phyloP scores from a whole-genome alignment of 2,797 vertebrate genomes.

The Champsocephalus esox region DNA sequence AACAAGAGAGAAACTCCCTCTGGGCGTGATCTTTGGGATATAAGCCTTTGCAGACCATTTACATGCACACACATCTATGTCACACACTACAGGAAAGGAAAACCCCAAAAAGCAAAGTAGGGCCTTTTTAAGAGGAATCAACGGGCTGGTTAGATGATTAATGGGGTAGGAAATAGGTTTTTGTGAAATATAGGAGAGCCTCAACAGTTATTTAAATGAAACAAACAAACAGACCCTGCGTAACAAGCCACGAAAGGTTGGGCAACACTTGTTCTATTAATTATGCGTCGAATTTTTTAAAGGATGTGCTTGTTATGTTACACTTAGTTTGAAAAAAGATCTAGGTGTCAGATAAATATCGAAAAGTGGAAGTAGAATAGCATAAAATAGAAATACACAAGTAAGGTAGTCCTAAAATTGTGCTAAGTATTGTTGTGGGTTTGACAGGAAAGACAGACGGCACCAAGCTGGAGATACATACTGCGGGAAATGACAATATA shows the following conservation, averaged over 20 bases:
- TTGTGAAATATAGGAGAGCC: background rate
- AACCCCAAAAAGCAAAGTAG: no score
- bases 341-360: background rate
- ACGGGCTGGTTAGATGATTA: background rate
- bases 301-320: background rate
- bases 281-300: background rate
- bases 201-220: background rate
- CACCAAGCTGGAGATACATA: background rate
- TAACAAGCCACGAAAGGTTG: background rate
- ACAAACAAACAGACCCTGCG: background rate
- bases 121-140: background rate
- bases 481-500: background rate
- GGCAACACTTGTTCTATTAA: background rate
- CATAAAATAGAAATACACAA: background rate
- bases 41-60: no score
- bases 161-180: background rate
- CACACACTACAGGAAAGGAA: no score
- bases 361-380: background rate
- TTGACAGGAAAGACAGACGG: background rate
- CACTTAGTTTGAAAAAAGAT: background rate
- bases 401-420: background rate
- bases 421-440: background rate
- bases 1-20: no score
- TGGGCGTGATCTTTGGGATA: no score
- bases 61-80: no score